A percentile compares a stretch with the other conserved stretches of the same genome.
Conservation (phyloP, 2,888 invertebrate species). For the Drosophila multiciliata region DNA sequence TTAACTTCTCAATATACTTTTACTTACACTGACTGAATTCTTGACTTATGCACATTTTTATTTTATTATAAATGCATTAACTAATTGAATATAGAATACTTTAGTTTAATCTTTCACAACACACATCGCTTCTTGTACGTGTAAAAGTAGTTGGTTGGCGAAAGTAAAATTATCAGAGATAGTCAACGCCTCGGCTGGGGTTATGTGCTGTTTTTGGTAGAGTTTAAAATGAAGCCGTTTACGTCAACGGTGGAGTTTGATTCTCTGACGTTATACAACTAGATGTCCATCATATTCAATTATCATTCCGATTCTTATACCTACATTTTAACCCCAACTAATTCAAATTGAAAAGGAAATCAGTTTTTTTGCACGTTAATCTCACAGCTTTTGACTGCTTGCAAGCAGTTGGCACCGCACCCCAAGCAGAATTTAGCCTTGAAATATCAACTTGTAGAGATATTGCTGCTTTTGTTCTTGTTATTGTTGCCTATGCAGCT, state of each 20-base stretch:
- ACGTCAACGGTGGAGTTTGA: constrained; percentile 15
- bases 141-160: neutral
- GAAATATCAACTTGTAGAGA: constrained; percentile 35
- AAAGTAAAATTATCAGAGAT: constrained; percentile 33
- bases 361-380: constrained; percentile 34
- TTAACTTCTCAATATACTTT: neutral
- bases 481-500: constrained; percentile 46
- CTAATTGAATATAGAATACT: neutral
- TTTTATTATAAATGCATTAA: neutral
- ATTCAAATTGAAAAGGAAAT: constrained; percentile 50
- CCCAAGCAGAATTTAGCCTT: constrained; percentile 56
- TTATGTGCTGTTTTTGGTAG: constrained; percentile 36
- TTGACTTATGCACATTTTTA: neutral
- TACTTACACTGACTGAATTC: neutral
- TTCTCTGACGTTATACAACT: constrained; percentile 33
- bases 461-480: constrained; percentile 48
- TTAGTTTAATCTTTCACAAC: neutral
- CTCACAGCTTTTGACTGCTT: constrained; percentile 24
- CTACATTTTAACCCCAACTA: constrained; percentile 4
- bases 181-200: constrained; percentile 1
- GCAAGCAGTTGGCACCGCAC: constrained; percentile 48
- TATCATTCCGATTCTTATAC: constrained; percentile 19
- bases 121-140: neutral
- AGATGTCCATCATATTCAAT: neutral
- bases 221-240: neutral